Base-by-base conservation (phyloP, 2,797 vertebrate genomes). In the Oryzias sinensis region DNA sequence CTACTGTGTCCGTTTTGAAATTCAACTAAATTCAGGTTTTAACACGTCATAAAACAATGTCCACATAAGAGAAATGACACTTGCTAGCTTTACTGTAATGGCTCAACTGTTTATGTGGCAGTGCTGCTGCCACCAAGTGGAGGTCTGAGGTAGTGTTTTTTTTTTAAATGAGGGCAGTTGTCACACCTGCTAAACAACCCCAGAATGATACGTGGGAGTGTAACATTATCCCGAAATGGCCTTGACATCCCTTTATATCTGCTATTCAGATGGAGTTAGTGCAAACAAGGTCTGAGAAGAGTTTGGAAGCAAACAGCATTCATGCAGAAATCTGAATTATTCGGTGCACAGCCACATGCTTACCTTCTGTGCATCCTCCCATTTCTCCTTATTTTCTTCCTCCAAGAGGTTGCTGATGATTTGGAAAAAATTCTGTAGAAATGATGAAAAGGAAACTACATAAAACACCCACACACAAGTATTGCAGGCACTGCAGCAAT, bases 281-380 rank as follows among this genome's bases (percentile, higher is more conserved):
- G 46, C 52, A 65, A 62, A 77, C 33, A 43, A 15, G 53, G 48
- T 18, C 11, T 8, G 18, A 50, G 53, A 42, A 1, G 4, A 49
- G 55, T 67, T 65, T 42, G 17, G n/a, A 61, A 48, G 53, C 16
- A 46, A 55, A 56, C 9, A 57, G 16, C 24, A 37, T 63, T 56
- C 49, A 62, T 57, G 65, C 53, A 70, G 60, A 41, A 56, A 40
- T 13, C 27, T 83, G 59, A 82, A 82, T 84, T 73, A 82, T 85
- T 85, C 47, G 87, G 45, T 47, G 56, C 43, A 44, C 53, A 74
- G 55, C 57, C 51, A 44, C 47, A 57, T 49, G 57, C 90, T 92
- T 93, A 99, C 97, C 96, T 98, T 96, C 78, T 99, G 97, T 0
- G 96, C 97, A 59, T 99, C 97, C 79, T 97, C 95, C 97, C 97